Percentiles rank a stretch among this genome's conserved stretches.
These are phyloP conservation scores for Mimachlamys varia DNA, from an alignment of 2,888 invertebrate genomes.

Conservation along the genomic window DNA sequence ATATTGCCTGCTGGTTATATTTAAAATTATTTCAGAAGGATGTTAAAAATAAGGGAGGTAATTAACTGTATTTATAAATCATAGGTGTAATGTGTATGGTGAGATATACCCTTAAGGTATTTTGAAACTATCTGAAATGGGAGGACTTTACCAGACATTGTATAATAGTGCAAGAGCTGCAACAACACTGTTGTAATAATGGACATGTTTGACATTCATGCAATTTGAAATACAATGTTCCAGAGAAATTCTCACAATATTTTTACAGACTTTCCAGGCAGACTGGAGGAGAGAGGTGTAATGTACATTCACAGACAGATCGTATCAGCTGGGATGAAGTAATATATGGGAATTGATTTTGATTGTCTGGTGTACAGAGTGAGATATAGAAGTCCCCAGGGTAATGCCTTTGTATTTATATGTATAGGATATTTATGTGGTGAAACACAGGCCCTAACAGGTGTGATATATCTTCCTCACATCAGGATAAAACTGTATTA, in stretches of 20 bases:
- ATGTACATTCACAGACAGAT: constrained; percentile 24
- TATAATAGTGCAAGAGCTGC: background rate
- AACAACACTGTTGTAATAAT: too few relatives aligned
- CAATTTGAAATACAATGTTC: background rate
- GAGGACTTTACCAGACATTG: background rate
- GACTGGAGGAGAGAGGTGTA: background rate
- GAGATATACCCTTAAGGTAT: too few relatives aligned
- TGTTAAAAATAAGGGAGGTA: too few relatives aligned
- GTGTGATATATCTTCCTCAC: background rate
- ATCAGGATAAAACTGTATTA: background rate
- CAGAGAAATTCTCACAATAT: background rate
- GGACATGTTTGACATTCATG: background rate
- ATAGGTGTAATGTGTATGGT: too few relatives aligned
- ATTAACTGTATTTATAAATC: too few relatives aligned
- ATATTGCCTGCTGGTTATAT: too few relatives aligned
- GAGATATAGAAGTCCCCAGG: background rate
- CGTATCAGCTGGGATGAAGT: background rate
- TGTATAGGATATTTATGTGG: background rate
- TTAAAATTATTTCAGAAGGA: too few relatives aligned
- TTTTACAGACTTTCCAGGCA: background rate
- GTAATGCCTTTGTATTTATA: background rate
- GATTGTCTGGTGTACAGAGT: background rate
- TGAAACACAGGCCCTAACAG: background rate
- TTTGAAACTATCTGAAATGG: background rate
- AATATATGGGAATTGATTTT: background rate